Percentiles rank a stretch among this genome's conserved stretches.
phyloP scores from a whole-genome alignment of 1,140 invertebrate genomes.

The Platorchestia sp. region DNA sequence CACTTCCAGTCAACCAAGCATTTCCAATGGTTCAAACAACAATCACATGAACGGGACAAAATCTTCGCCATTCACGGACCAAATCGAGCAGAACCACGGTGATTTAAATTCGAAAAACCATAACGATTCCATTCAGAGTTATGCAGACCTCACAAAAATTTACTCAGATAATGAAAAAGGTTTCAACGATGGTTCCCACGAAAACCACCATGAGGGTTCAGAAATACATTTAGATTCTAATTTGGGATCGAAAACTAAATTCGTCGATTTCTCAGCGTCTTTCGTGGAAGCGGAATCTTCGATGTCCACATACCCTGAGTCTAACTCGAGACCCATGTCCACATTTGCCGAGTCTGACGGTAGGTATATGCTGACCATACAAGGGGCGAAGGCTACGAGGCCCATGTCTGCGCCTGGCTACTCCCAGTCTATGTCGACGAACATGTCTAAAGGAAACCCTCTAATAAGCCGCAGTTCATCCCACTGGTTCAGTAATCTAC shows the following conservation, averaged over 20 bases:
- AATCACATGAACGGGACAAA: background rate
- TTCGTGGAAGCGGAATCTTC: background rate
- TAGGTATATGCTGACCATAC: background rate
- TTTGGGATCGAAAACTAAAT: background rate
- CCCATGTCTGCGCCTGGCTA: slow-evolving; percentile 47
- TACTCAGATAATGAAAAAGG: background rate
- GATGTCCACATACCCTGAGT: background rate
- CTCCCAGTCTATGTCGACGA: background rate
- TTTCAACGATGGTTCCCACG: background rate
- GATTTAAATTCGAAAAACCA: background rate
- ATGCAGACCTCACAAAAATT: background rate
- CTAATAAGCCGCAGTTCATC: background rate
- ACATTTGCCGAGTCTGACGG: background rate
- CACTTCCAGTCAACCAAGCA: background rate
- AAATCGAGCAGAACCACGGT: background rate
- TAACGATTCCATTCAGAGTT: background rate
- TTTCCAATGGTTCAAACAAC: no score
- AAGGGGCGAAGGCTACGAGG: background rate
- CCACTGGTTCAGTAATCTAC: background rate
- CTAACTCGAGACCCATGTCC: slow-evolving; percentile 15
- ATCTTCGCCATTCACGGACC: background rate
- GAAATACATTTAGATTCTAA: background rate
- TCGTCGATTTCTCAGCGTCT: background rate
- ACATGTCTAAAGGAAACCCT: background rate
- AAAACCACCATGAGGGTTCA: background rate